A percentile compares a stretch with the other conserved stretches of the same genome.
phyloP scores from a whole-genome alignment of 2,113 vertebrate species.

The Casuarius casuarius region DNA sequence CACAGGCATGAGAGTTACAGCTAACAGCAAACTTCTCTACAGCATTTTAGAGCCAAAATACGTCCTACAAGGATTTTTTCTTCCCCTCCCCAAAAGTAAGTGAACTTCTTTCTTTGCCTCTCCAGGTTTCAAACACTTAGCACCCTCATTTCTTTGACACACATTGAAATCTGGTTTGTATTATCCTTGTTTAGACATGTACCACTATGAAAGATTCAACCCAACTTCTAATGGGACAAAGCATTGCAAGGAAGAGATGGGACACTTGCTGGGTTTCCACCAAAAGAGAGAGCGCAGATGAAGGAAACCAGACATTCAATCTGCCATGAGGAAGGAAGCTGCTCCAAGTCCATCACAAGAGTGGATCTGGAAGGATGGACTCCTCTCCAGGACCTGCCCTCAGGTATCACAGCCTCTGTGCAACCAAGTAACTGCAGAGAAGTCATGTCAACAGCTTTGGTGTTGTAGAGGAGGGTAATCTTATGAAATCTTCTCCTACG shows the following conservation, averaged over 20 bases:
- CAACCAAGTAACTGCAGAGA: neutral
- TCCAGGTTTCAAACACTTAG: neutral
- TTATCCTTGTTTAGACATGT: neutral
- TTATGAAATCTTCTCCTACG: neutral
- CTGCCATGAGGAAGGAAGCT: neutral
- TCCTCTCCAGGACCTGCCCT: neutral
- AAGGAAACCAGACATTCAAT: neutral
- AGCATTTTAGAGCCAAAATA: neutral
- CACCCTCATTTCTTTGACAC: neutral
- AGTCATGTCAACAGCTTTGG: neutral
- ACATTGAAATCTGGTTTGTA: neutral
- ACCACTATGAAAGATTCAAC: neutral
- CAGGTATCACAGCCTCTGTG: neutral
- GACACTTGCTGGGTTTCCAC: neutral
- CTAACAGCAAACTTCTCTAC: neutral
- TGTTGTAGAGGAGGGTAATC: neutral
- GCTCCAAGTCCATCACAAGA: neutral
- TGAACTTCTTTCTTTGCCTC: neutral
- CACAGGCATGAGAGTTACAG: too few relatives aligned
- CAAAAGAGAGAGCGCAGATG: neutral
- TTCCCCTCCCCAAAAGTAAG: neutral
- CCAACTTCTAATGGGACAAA: neutral
- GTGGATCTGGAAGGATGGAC: neutral
- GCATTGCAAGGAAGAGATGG: neutral
- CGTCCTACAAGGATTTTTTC: neutral